A percentile compares a stretch with the other conserved stretches of the same genome.
Conservation (phyloP, 2,888 invertebrate genomes). For the Zaprionus obscuricornis region DNA sequence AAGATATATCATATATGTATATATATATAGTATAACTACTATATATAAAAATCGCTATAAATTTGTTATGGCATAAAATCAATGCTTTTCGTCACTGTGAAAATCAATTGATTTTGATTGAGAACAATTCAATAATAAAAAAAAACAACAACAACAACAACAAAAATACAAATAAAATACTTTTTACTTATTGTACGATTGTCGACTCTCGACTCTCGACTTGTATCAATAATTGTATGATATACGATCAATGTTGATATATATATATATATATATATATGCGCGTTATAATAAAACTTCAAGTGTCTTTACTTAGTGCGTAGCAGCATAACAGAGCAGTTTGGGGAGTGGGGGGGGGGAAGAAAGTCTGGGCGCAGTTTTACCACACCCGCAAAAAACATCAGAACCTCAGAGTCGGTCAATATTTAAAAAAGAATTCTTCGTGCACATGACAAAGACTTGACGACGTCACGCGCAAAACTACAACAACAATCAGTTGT, state of each 20-base stretch:
- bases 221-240: constrained; percentile 33
- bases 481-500: constrained; percentile 8
- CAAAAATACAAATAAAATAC: constrained; percentile 35
- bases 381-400: background rate
- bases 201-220: constrained; percentile 1
- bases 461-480: constrained; percentile 39
- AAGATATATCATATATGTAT: too few species aligned
- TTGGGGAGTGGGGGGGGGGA: background rate
- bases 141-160: constrained; percentile 64
- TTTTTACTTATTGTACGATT: constrained; percentile 14
- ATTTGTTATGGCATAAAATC: constrained; percentile 53
- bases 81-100: constrained; percentile 70
- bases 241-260: too few species aligned
- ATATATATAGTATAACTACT: too few species aligned
- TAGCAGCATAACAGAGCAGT: too few species aligned
- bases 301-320: too few species aligned
- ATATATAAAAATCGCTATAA: too few species aligned
- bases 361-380: background rate
- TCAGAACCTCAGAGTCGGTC: constrained; percentile 1
- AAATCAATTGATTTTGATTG: constrained; percentile 73
- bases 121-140: too few species aligned
- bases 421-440: constrained; percentile 44
- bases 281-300: too few species aligned
- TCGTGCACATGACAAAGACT: constrained; percentile 39
- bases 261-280: too few species aligned